Base-by-base conservation (phyloP, 2,797 vertebrate genomes). In the Agapornis canus region DNA sequence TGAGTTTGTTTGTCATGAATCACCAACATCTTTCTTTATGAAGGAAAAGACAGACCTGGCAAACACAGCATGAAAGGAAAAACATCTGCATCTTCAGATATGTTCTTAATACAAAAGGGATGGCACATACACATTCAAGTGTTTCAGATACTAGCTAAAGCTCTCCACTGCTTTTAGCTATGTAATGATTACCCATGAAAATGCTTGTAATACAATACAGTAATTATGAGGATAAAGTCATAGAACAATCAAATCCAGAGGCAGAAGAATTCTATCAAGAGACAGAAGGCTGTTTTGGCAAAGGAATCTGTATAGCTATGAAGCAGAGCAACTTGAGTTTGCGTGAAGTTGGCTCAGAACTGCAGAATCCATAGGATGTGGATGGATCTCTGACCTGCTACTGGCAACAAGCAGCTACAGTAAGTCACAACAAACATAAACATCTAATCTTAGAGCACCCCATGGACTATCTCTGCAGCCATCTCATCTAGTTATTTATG, bases 1-100 rank as follows among this genome's bases (percentile, higher is more conserved):
- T 69, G 49, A 69, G 66, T 83, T 91, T 9, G 4, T 92, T 94
- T 93, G 83, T 82, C 65, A 75, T 92, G 60, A 73, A 78, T 96
- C 54, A 73, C 71, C 77, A 59, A 52, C 19, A 82, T 75, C 81
- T 82, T 71, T 80, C 32, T 86, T 87, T 79, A 65, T 57, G 31
- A 90, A 87, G 48, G 22, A 85, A 76, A 87, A 92, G 71, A 69
- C 60, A 72, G 35, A 89, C 51, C 29, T 57, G 47, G 66, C 32
- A 79, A 91, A 94, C 90, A 65, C 1, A 91, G 31, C 70, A 73
- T 39, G 47, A 57, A 89, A 90, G 42, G 48, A 49, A 92, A 82
- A 63, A 17, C 3, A 71, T 51, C 47, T 83, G 37, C 64, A 81
- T 75, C 75, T 95, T 81, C 54, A 76, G 26, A 45, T 52, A 88